Evolutionary conservation across 2,113 vertebrate species (phyloP), one percentile per base, ranked within the genome.

Genomic region (Miniopterus natalensis): DNA sequence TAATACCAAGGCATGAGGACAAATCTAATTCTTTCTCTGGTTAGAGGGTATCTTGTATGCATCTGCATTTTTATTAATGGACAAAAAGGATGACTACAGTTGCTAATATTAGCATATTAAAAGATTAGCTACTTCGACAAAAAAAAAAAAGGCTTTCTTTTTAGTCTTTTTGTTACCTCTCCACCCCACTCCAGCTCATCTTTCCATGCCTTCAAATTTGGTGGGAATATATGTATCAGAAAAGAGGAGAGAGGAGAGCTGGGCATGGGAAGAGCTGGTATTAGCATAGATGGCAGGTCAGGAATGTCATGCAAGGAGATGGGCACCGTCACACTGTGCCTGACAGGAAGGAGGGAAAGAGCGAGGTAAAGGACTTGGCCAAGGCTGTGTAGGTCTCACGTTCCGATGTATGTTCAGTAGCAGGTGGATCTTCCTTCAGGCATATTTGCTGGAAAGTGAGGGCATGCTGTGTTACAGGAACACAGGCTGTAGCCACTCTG

Each of bases 101-200:
- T 70, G 73, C 55, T 70, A 74, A 55, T 87, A 80, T 68, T 87
- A 87, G 21, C 12, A 68, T 84, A 87, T 15, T 66, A 88, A 70
- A 74, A 73, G 10, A 70, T 68, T 45, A 94, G 36, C 61, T 90
- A 66, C 77, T 95, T 80, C 57, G n/a, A 65, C n/a, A 83, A 95
- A 61, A 29, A 27, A 61, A 12, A 63, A 42, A 80, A 55, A 49
- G 11, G 5, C 27, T 75, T 80, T 78, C 25, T 71, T 71, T 80
- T 78, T 23, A 15, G 59, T 55, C 25, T 70, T 79, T 65, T 42
- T 51, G 18, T 36, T 74, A 18, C 7, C 4, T 5, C 31, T 10
- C 13, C 40, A 13, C 49, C n/a, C 29, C 23, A 7, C 14, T 8
- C 8, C 40, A 47, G 18, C 6, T 84, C 29, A 7, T 84, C 15